Evolutionary conservation across 2,888 invertebrate genomes (phyloP), one percentile per base, ranked within the genome.

Genomic region (Bellardia pandia): DNA sequence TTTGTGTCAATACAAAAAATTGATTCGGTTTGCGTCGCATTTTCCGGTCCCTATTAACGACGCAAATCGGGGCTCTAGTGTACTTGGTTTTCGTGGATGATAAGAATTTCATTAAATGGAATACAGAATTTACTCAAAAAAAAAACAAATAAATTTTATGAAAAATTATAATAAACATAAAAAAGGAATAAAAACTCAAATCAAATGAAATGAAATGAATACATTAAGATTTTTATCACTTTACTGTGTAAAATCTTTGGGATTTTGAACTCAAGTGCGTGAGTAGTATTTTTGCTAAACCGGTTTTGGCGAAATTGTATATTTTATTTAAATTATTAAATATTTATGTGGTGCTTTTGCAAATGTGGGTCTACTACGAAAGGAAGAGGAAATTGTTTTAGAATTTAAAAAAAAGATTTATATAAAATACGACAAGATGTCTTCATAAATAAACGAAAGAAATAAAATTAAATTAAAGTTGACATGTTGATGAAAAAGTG

Each of bases 331-430:
- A 48, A 62, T 40, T 51, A 40, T 66, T 14, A 74, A 66, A 79
- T 71, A 60, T 79, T 51, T 30, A 45, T 53, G 51, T 53, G 5
- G 14, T 72, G 42, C 13, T 69, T 23, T 33, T 48, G 13, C 11
- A 45, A 16, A 30, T n/a, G 14, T 69, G 37, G 14, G 45, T 16
- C 33, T 48, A 11, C 33, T 48, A 11, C 13, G 62, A 68, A 75
- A 71, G 83, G 83, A 83, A 83, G 62, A 76, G 83, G 76, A 83
- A 76, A 76, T 83, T 58, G 75, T 69, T 69, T 76, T 75, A 42
- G 53, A 69, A 75, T 68, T 48, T 8, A 30, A 23, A 16, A 45
- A 75, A 23, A 66, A 68, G n/a, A 81, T 45, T 81, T 14, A 23
- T 48, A 75, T 75, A 48, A 75, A 53, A 66, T 81, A 78, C 68